Percentiles rank a stretch among this genome's conserved stretches.
Conservation (phyloP, 1,140 invertebrate genomes). For the Heliconius eleuchia region DNA sequence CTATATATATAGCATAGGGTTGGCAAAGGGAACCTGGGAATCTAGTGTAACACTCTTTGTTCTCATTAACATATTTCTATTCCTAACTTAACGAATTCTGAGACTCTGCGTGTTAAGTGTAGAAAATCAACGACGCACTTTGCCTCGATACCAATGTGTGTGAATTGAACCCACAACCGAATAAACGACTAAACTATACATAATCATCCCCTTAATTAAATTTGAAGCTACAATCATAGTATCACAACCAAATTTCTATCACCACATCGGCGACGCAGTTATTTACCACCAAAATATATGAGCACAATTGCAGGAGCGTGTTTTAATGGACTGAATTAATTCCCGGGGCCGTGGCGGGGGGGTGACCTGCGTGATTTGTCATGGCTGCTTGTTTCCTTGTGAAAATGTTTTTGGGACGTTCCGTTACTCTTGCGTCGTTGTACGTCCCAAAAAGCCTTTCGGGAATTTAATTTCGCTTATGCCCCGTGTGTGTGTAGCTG, state of each 20-base stretch:
- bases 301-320: background rate
- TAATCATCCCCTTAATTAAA: background rate
- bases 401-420: slow-evolving; percentile 18
- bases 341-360: slow-evolving; percentile 3
- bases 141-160: too few relatives aligned
- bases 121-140: too few relatives aligned
- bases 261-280: background rate
- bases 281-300: slow-evolving; percentile 11
- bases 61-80: too few relatives aligned
- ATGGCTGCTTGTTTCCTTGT: slow-evolving; percentile 16
- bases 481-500: background rate
- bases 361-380: slow-evolving; percentile 18
- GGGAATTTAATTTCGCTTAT: slow-evolving; percentile 19
- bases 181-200: too few relatives aligned
- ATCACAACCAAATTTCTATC: background rate
- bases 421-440: slow-evolving; percentile 12
- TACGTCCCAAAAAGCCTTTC: slow-evolving; percentile 8
- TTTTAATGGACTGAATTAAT: slow-evolving; percentile 18
- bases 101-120: too few relatives aligned
- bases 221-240: background rate
- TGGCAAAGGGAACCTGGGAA: too few relatives aligned
- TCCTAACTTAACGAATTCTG: too few relatives aligned
- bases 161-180: too few relatives aligned
- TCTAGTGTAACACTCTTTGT: too few relatives aligned
- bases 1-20: too few relatives aligned